Evolutionary conservation across 1,140 invertebrate species (phyloP), one percentile per base, ranked within the genome.

Genomic region (Limonius californicus): DNA sequence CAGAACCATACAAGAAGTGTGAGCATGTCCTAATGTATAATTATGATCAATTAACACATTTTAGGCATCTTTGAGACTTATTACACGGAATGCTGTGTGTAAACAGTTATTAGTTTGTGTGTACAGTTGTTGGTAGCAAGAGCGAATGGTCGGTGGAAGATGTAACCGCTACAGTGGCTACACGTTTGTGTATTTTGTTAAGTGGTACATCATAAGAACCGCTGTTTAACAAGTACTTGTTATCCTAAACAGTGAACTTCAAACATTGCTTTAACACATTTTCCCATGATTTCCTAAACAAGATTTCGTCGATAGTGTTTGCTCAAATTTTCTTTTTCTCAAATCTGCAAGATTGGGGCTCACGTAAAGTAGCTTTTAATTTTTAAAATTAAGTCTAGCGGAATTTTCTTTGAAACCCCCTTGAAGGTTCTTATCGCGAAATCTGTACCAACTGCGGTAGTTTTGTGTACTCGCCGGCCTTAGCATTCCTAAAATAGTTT

Each of bases 171-270:
- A 50, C 45, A 50, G 45, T 50, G 45, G 45, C 45, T 50, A 50
- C 12, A 21, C 15, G 19, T 50, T 50, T 50, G 45, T 50, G 20
- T 50, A n/a, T 21, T 50, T 50, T 50, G 45, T 50, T 50, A 50
- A 50, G 45, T 50, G 45, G 45, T 50, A 50, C 45, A 50, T 18
- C 45, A 50, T 50, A 50, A 50, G 45, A 16, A 50, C 45, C 45
- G 45, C 45, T 50, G 45, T 50, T 50, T 50, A 50, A 50, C 45
- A 50, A 50, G 45, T 39, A 39, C 35, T 9, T 27, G 23, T 27
- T 27, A 27, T 27, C 23, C 23, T 27, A 27, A 27, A 27, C 23
- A 27, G 23, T 27, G 23, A 50, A 50, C 2, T 18, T 21, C 45
- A 50, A 50, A 50, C 20, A 50, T 50, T 18, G 12, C 45, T 50